Conservation (phyloP, 2,113 vertebrate species). For the Oncorhynchus mykiss region DNA sequence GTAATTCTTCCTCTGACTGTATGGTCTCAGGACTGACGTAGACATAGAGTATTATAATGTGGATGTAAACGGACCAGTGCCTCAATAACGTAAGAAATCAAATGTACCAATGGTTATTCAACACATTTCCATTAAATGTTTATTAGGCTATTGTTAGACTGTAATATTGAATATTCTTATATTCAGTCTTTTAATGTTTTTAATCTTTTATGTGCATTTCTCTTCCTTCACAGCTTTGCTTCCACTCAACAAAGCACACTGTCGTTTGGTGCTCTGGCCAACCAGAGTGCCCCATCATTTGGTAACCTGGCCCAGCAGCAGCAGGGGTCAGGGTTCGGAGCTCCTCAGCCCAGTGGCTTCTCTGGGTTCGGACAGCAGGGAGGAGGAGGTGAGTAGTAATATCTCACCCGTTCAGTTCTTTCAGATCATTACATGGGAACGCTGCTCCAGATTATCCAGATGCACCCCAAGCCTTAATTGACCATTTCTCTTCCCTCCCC, state of each 20-base stretch:
- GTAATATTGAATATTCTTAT: neutral
- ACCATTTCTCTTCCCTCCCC: neutral
- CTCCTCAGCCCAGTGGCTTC: conserved; percentile 80
- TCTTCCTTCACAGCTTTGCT: conserved; percentile 80
- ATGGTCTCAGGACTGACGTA: no score
- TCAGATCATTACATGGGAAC: neutral
- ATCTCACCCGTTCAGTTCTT: neutral
- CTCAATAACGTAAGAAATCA: no score
- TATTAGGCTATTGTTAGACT: no score
- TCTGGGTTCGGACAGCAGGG: conserved; percentile 81
- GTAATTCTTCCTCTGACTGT: no score
- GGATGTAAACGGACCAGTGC: no score
- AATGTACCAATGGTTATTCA: no score
- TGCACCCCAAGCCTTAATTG: neutral
- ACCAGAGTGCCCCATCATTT: conserved; percentile 81
- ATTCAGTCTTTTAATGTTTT: neutral
- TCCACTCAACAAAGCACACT: conserved; percentile 72
- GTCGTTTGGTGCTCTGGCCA: conserved; percentile 83
- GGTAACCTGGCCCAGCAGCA: conserved; percentile 87
- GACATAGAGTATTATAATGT: no score
- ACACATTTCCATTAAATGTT: no score
- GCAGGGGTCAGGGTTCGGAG: conserved; percentile 79
- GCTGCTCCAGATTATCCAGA: neutral
- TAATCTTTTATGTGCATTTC: neutral
- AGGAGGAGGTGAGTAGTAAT: conserved; percentile 53